Evolutionary conservation across 2,888 invertebrate genomes (phyloP), one percentile per base, ranked within the genome.

Genomic region (Nipponacmea schrenckii): DNA sequence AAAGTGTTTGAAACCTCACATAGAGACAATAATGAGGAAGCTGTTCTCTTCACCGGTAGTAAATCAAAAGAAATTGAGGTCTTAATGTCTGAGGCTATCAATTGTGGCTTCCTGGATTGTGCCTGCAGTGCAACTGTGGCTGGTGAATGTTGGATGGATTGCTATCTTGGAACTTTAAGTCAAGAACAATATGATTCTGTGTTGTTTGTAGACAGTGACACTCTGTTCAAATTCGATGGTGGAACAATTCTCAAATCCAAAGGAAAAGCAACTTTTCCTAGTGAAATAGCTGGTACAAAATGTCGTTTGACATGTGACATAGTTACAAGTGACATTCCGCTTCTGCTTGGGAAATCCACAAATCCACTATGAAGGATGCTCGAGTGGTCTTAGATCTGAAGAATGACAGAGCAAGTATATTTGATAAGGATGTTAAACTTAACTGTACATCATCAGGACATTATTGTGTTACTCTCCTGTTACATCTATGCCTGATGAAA

Each of bases 321-420:
- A 2, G 71, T 71, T 4, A 31, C 62, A 27, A 63, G 62, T 12
- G 69, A 74, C 20, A 46, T 74, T 17, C 74, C 69, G 10, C 50
- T 74, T 3, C 48, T 72, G 24, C 45, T 74, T 12, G 71, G 74
- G n/a, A n/a, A n/a, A n/a, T n/a, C n/a, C n/a, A n/a, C 68, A 74
- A 68, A 46, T 46, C 26, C 5, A 50, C 71, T 14, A 27, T 74
- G 65, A 71, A 74, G 64, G 56, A 45, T 20, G 74, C 71, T 12
- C 62, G 48, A 20, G 62, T 71, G 62, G 69, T 71, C 1, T 17
- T 71, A 12, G 68, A 71, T 31, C 24, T 72, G 31, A 48, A 7
- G 26, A 65, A 7, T 31, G 74, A 74, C 63, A 63, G 69, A 31
- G 72, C 64, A 2, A 44, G 63, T 15, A 72, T 72, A 72, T 67